These are phyloP conservation scores for Eupithecia subfuscata DNA, from an alignment of 2,888 invertebrate species.

Conservation along the genomic window DNA sequence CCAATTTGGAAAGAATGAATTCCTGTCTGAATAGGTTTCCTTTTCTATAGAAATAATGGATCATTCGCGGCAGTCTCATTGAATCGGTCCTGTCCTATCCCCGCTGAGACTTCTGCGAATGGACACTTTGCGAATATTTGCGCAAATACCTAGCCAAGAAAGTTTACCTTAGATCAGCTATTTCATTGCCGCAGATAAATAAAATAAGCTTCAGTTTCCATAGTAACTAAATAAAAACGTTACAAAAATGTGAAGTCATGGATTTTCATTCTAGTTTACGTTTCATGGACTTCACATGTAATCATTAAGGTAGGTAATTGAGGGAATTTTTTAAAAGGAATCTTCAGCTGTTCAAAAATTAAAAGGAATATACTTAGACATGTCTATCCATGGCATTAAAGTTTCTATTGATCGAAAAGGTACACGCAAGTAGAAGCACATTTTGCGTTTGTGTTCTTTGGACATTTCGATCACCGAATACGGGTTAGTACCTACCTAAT, in stretches of 20 bases:
- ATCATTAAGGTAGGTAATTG: neutral
- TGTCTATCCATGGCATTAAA: neutral
- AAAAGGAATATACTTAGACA: neutral
- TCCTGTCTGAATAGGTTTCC: slow-evolving; percentile 26
- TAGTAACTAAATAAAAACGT: neutral
- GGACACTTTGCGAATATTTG: slow-evolving; percentile 8
- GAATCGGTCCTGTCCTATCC: slow-evolving; percentile 9
- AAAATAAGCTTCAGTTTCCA: neutral
- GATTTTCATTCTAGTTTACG: neutral
- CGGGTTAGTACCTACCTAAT: neutral
- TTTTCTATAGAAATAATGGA: slow-evolving; percentile 30
- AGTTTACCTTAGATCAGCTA: slow-evolving; percentile 5
- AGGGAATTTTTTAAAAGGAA: neutral
- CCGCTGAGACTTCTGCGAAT: slow-evolving; percentile 6
- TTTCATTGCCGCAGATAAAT: slow-evolving; percentile 1
- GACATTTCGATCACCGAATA: neutral
- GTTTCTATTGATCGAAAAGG: neutral
- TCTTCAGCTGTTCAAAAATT: neutral
- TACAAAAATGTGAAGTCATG: neutral
- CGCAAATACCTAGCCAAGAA: neutral
- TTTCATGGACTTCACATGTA: neutral
- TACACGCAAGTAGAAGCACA: neutral
- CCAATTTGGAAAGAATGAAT: slow-evolving; percentile 39
- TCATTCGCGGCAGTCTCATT: slow-evolving; percentile 12
- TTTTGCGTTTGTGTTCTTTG: neutral